These are phyloP conservation scores for Corydoras sp. DNA, from an alignment of 2,113 vertebrate genomes.

Conservation along the genomic window DNA sequence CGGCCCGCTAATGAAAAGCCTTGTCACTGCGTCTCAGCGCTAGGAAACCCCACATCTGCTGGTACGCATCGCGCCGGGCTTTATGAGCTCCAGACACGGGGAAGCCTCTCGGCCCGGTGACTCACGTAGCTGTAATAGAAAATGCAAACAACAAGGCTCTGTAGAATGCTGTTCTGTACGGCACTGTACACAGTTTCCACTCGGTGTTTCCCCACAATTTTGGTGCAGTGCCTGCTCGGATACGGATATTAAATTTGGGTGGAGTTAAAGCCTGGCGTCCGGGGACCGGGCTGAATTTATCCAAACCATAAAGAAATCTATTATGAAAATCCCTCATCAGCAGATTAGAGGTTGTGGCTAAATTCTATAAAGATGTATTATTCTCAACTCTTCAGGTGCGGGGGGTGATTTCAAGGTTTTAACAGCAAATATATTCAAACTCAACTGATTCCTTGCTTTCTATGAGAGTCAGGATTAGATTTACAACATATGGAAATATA, in stretches of 20 bases:
- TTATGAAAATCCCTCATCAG: too few species aligned
- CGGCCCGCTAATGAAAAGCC: conserved; percentile 30
- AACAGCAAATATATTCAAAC: too few species aligned
- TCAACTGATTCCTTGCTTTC: too few species aligned
- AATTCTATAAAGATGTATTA: too few species aligned
- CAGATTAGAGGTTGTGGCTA: too few species aligned
- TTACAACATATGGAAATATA: too few species aligned
- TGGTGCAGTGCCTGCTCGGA: conserved; percentile 7
- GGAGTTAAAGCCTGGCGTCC: neutral
- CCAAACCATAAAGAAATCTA: neutral
- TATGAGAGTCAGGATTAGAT: too few species aligned
- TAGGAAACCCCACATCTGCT: conserved; percentile 41
- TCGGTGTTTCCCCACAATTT: conserved; percentile 29
- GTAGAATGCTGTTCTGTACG: too few species aligned
- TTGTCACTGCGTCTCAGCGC: conserved; percentile 31
- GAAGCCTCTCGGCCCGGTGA: conserved; percentile 15
- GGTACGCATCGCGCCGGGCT: conserved; percentile 12
- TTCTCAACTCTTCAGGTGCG: too few species aligned
- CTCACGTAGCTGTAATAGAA: conserved; percentile 30
- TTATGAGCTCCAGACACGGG: conserved; percentile 8
- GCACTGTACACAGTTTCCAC: conserved; percentile 16
- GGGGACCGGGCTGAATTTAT: neutral
- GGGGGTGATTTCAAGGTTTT: too few species aligned
- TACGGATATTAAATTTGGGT: conserved; percentile 4
- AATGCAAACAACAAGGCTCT: conserved; percentile 32